Percentiles rank a stretch among this genome's conserved stretches.
These are phyloP conservation scores for Decapterus maruadsi DNA, from an alignment of 2,797 vertebrate species.

Conservation along the genomic window DNA sequence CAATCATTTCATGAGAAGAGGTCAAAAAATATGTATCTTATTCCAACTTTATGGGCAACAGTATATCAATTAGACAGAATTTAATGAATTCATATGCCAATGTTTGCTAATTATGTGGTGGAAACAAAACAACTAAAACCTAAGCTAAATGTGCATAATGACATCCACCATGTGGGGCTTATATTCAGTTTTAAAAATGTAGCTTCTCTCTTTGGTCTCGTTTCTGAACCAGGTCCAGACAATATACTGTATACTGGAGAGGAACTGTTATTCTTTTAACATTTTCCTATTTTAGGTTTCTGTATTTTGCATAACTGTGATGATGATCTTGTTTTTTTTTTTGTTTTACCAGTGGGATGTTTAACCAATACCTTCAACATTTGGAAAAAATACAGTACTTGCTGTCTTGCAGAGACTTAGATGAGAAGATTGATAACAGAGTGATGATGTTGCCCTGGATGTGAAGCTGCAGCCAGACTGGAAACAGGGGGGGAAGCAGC, in stretches of 20 bases:
- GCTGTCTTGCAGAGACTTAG: constrained; percentile 1
- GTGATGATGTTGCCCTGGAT: background rate
- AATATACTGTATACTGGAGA: constrained; percentile 13
- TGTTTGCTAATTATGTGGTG: constrained; percentile 16
- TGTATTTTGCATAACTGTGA: constrained; percentile 7
- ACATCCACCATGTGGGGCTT: constrained; percentile 14
- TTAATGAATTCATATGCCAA: constrained; percentile 39
- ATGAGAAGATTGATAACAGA: background rate
- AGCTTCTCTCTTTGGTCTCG: constrained; percentile 25
- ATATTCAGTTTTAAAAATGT: constrained; percentile 14
- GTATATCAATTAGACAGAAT: constrained; percentile 13
- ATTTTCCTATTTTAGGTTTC: constrained; percentile 36
- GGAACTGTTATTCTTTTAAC: constrained; percentile 7
- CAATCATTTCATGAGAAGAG: no score
- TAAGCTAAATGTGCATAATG: constrained; percentile 7
- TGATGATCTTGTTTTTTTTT: background rate
- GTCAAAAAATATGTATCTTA: no score
- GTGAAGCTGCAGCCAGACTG: background rate
- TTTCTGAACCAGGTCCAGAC: constrained; percentile 27
- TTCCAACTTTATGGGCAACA: no score
- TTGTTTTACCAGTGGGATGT: constrained; percentile 4
- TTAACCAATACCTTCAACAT: background rate
- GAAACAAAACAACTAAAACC: background rate
- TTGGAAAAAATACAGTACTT: background rate
- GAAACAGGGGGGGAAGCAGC: background rate